phyloP scores from a whole-genome alignment of 2,888 invertebrate genomes.

The Danaus chrysippus region DNA sequence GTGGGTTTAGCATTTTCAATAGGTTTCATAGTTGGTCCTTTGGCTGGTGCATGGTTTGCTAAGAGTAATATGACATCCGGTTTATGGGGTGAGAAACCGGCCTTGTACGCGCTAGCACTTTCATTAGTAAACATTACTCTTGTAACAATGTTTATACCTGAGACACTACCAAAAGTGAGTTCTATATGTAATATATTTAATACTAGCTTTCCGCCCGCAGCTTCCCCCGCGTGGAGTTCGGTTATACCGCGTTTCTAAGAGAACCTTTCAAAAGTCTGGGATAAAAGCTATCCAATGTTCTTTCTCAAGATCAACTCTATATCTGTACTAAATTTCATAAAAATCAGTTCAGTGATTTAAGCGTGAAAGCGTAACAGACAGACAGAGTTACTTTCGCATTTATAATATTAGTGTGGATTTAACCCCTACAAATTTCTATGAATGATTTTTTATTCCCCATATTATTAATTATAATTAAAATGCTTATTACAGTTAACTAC shows the following conservation, averaged over 20 bases:
- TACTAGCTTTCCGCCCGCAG: neutral
- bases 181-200: neutral
- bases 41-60: slow-evolving; percentile 95
- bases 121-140: slow-evolving; percentile 88
- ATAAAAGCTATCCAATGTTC: no score
- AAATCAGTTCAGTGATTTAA: no score
- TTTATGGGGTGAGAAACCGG: slow-evolving; percentile 90
- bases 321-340: no score
- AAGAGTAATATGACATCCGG: slow-evolving; percentile 77
- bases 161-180: slow-evolving; percentile 87
- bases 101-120: slow-evolving; percentile 86
- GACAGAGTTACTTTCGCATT: no score
- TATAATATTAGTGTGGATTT: no score
- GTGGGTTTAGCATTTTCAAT: slow-evolving; percentile 98
- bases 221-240: no score
- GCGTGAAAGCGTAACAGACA: no score
- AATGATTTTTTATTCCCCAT: neutral
- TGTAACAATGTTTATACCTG: slow-evolving; percentile 85
- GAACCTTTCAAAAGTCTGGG: no score
- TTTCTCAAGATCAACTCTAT: no score
- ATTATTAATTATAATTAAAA: slow-evolving; percentile 1
- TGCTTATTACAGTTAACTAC: neutral
- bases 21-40: slow-evolving; percentile 97
- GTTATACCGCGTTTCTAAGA: no score
- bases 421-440: neutral